These are phyloP conservation scores for Loripinus fragilis DNA, from an alignment of 2,888 invertebrate species.

Conservation along the genomic window DNA sequence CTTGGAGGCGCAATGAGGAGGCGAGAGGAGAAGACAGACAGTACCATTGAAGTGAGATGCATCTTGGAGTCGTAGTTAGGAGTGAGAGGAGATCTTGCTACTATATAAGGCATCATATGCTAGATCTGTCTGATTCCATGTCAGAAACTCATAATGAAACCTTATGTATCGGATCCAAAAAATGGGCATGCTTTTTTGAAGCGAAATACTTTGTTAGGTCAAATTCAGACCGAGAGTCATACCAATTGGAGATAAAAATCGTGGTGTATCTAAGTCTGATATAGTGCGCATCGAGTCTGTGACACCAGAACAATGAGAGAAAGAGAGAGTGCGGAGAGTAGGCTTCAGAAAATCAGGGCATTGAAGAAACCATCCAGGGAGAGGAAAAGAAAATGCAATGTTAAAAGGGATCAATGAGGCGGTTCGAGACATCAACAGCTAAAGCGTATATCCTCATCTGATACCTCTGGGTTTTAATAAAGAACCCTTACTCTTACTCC, in stretches of 20 bases:
- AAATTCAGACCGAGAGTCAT: neutral
- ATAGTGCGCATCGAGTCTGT: slow-evolving; percentile 4
- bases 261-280: neutral
- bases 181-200: neutral
- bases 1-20: too few relatives aligned
- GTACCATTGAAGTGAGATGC: too few relatives aligned
- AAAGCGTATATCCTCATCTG: neutral
- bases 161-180: neutral
- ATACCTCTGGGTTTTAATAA: slow-evolving; percentile 6
- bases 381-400: neutral
- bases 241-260: neutral
- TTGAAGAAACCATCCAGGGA: too few relatives aligned
- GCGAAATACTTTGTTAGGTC: neutral
- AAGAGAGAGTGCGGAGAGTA: too few relatives aligned
- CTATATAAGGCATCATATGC: too few relatives aligned
- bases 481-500: neutral
- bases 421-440: neutral
- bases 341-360: too few relatives aligned
- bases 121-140: too few relatives aligned
- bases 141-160: too few relatives aligned
- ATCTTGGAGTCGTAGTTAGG: too few relatives aligned
- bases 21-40: too few relatives aligned
- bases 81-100: too few relatives aligned
- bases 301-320: slow-evolving; percentile 15
- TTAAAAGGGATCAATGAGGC: neutral